phyloP scores from a whole-genome alignment of 2,888 invertebrate genomes.

The Chymomyza fuscimana region DNA sequence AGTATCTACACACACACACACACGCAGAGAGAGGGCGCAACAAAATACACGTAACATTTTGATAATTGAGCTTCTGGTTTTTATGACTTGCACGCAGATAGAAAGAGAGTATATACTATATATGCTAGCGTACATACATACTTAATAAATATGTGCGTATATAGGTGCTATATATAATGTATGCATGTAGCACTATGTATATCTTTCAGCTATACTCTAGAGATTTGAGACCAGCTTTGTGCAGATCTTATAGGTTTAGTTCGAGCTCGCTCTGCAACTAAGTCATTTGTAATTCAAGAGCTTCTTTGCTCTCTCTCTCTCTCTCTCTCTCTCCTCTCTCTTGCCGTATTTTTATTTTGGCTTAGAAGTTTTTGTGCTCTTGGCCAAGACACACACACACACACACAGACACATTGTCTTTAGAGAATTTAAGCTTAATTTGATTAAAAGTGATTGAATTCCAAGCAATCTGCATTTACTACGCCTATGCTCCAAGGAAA shows the following conservation, averaged over 20 bases:
- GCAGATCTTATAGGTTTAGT: not conserved
- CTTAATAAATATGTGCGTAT: not conserved
- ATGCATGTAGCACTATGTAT: not conserved
- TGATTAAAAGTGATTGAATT: not conserved
- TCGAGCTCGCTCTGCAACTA: not conserved
- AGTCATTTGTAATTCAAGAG: not conserved
- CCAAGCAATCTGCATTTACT: not conserved
- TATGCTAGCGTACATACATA: not conserved
- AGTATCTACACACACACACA: conserved; percentile 5
- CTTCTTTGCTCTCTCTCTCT: too few relatives aligned
- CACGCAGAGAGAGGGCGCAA: conserved; percentile 22
- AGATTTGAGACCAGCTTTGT: not conserved
- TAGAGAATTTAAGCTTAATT: not conserved
- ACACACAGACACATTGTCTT: not conserved
- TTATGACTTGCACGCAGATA: conserved; percentile 65
- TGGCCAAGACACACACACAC: not conserved
- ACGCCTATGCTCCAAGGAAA: not conserved
- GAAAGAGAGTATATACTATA: conserved; percentile 2
- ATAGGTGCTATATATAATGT: not conserved
- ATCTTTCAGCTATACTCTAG: not conserved
- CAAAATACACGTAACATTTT: conserved; percentile 65
- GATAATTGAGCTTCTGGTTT: conserved; percentile 72
- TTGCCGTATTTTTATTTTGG: not conserved
- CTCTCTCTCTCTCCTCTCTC: not conserved
- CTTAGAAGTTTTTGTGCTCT: too few relatives aligned